Evolutionary conservation across 1,140 invertebrate species (phyloP), one percentile per base, ranked within the genome.

Genomic region (Scaptodrosophila lebanonensis): DNA sequence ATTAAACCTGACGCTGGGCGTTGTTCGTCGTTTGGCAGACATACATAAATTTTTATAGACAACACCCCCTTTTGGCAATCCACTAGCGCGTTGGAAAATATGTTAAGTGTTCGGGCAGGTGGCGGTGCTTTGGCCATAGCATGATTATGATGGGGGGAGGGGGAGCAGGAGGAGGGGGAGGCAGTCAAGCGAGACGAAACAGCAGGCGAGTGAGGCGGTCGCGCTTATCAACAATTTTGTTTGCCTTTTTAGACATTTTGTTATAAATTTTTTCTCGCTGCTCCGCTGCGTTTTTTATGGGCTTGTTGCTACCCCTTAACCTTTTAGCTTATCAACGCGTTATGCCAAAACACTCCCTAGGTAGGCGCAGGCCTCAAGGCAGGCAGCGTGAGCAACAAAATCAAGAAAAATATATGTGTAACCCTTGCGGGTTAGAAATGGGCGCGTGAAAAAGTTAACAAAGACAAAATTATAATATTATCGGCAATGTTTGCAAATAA

Each of bases 31-130:
- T 73, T 72, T 69, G 56, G 62, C 73, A 49, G 65, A 68, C 66
- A 56, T 64, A 66, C 73, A 79, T 82, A 79, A 57, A 79, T 79
- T 82, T 79, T 69, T 79, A 79, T 82, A 79, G 73, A 82, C 73
- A 82, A 79, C 62, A 62, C 65, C 61, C 61, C 62, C 42, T 65
- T 51, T 16, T 36, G 39, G 49, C 42, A 38, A 36, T 38, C n/a
- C 25, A 33, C 33, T 38, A 42, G n/a, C n/a, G n/a, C 8, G 17
- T 50, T 33, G 33, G 12, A 36, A 50, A 79, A 77, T 82, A 79
- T 82, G 75, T 79, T 82, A 79, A 82, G 73, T 79, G 56, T 58
- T 57, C 38, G 45, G 45, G 53, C 60, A 51, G 30, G 17, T 43
- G 52, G 20, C 59, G 40, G n/a, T n/a, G n/a, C n/a, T n/a, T n/a